These are phyloP conservation scores for Metalampra italica DNA, from an alignment of 2,888 invertebrate genomes.

Conservation along the genomic window DNA sequence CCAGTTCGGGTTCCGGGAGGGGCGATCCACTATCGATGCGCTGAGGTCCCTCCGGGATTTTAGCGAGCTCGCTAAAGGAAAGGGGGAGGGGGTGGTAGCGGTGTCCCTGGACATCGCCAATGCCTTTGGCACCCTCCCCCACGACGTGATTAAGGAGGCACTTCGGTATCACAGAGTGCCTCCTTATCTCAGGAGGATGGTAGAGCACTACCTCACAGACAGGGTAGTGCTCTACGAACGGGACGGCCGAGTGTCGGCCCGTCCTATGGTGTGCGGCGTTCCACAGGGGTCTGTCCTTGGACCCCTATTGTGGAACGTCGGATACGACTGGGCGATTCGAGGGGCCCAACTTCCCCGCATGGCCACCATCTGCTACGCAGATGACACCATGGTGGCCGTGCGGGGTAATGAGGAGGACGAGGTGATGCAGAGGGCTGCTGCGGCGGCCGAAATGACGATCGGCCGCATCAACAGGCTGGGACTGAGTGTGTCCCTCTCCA, in stretches of 20 bases:
- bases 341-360: too few relatives aligned
- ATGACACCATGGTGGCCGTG: too few relatives aligned
- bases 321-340: slow-evolving; percentile 4
- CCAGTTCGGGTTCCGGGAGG: not conserved
- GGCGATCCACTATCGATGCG: not conserved
- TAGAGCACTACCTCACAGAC: not conserved
- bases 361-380: too few relatives aligned
- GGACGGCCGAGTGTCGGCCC: too few relatives aligned
- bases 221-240: not conserved
- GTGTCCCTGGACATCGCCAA: not conserved
- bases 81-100: not conserved
- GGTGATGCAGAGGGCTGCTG: too few relatives aligned
- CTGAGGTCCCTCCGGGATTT: not conserved
- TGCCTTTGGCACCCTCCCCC: not conserved
- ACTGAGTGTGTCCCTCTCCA: not conserved
- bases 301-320: slow-evolving; percentile 20
- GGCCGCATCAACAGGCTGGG: not conserved
- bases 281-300: slow-evolving; percentile 19
- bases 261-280: slow-evolving; percentile 9
- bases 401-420: too few relatives aligned
- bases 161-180: not conserved
- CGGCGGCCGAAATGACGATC: too few relatives aligned
- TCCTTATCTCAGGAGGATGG: not conserved
- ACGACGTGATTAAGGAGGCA: not conserved
- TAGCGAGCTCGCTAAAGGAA: not conserved